Evolutionary conservation across 2,113 vertebrate species (phyloP), one percentile per base, ranked within the genome.

Genomic region (Pseudorectes ferrugineus): DNA sequence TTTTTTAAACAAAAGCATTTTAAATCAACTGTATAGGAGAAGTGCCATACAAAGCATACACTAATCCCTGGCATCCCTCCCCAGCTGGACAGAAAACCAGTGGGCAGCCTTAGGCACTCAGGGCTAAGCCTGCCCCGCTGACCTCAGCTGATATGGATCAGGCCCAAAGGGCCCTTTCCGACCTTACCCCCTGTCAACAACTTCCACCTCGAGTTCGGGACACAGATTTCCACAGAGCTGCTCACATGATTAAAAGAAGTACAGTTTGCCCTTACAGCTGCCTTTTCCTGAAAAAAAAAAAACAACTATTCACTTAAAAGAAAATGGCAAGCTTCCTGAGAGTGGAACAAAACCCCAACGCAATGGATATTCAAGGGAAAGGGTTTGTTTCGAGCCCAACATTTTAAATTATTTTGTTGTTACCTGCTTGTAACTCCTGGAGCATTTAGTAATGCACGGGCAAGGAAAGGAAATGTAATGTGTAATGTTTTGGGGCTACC

Each of bases 101-200:
- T 17, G 48, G 8, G 21, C 71, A 61, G 73, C 61, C 72, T 33
- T 17, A 78, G 94, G 58, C 54, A 58, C 85, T 79, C 51, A 58
- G 43, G 65, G 63, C 52, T 81, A 11, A 71, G 81, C 45, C 66
- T 67, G 78, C 49, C 61, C 57, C 4, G 4, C 61, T 89, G 87
- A 94, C 85, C 85, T 85, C 40, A 71, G 70, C 55, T 81, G 90
- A 87, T 76, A 74, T 17, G 83, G 72, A 92, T 90, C 88, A 86
- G 62, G 49, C 85, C 74, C 83, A 86, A 71, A 88, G 75, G 83
- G 75, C 71, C 91, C 66, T 48, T 75, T 61, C 85, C 57, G 11
- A 38, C 77, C 61, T 43, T 74, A 65, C 31, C 21, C 33, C 40
- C 77, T 89, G 83, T 66, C 92, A 86, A 66, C 77, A 96, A 24